These are phyloP conservation scores for Erpobdella octoculata DNA, from an alignment of 2,888 invertebrate genomes.

Conservation along the genomic window DNA sequence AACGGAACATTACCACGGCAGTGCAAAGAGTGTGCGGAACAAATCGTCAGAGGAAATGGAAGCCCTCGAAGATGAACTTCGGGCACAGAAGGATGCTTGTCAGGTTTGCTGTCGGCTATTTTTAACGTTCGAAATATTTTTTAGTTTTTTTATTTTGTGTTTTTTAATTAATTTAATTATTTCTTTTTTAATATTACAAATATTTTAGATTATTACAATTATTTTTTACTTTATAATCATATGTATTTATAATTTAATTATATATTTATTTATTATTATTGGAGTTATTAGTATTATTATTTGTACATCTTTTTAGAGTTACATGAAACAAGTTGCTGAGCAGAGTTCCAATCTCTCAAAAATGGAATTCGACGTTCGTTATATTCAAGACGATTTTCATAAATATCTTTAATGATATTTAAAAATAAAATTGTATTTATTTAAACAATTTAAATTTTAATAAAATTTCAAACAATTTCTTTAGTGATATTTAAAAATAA, in stretches of 20 bases:
- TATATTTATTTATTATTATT: neutral
- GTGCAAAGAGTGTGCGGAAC: too few species aligned
- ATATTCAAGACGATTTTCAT: neutral
- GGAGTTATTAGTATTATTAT: neutral
- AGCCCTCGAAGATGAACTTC: slow-evolving; percentile 2
- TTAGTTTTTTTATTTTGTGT: too few species aligned
- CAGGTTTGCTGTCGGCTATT: neutral
- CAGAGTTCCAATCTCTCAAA: neutral
- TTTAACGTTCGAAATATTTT: too few species aligned
- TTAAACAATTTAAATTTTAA: too few species aligned
- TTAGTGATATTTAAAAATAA: too few species aligned
- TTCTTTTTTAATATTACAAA: neutral
- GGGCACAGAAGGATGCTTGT: neutral
- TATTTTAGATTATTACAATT: neutral
- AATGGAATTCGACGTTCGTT: neutral
- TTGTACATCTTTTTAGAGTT: neutral
- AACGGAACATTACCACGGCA: too few species aligned
- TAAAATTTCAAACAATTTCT: too few species aligned
- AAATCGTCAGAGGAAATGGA: too few species aligned
- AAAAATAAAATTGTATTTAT: too few species aligned
- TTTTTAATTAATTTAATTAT: too few species aligned
- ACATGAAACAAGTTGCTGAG: slow-evolving; percentile 4
- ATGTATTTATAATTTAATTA: neutral
- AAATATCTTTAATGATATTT: too few species aligned
- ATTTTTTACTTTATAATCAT: too few species aligned